Base-by-base conservation (phyloP, 2,888 invertebrate species). In the Blera fallax region DNA sequence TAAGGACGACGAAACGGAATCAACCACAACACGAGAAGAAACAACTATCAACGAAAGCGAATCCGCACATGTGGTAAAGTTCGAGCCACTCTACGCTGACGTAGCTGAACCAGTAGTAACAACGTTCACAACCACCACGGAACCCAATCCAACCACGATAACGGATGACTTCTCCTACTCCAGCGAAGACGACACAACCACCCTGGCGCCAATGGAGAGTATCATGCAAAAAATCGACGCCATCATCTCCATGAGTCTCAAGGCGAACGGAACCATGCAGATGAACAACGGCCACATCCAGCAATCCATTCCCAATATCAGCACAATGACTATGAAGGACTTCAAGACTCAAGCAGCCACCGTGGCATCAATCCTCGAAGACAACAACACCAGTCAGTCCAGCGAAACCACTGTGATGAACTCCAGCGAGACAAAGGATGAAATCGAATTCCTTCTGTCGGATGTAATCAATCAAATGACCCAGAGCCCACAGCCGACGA, bases 271-370 rank as follows among this genome's bases (percentile, higher is more conserved):
- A 83, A 8, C 87, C 82, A 29, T 50, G 65, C 6, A 88, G 89
- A 34, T 54, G 89, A 90, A 90, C 8, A 87, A 87, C 21, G 83
- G 70, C 16, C 70, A 83, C 27, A 64, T 32, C 10, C 43, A 78
- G 14, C 77, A 77, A 21, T 58, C 74, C n/a, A 40, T 87, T 10
- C 72, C 82, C 6, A 72, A 87, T 37, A 79, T 85, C 5, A 69
- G 64, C 50, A 73, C 80, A 1, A 90, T 91, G 52, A 90, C 88
- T 0, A 92, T 92, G 92, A 88, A 88, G 18, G 90, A 92, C 62
- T 92, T 91, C 87, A 90, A 91, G 76, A 90, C 90, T 1, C 91
- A 92, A 80, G 91, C 91, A 16, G 92, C 92, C 1, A 92, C 92
- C 0, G 90, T 92, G 0, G 92, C 92, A 8, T 92, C 92, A 14